Evolutionary conservation across 2,888 invertebrate genomes (phyloP).

Genomic region (Lamproptera curius): DNA sequence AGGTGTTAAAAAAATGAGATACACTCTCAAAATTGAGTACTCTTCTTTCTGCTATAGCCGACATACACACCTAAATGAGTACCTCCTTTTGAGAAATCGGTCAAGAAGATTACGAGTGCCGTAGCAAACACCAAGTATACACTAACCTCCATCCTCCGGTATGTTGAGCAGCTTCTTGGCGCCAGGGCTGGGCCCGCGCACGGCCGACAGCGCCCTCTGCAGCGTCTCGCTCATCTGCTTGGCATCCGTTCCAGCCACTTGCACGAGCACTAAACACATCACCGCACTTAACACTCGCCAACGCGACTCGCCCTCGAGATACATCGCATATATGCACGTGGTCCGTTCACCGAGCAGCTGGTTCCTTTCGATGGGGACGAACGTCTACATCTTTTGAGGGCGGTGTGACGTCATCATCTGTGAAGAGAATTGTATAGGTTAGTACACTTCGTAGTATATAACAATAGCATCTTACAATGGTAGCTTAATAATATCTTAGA

Average conservation of each 20-base stretch:
- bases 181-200: constrained; percentile 70
- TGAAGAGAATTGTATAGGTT: constrained; percentile 29
- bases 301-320: constrained; percentile 55
- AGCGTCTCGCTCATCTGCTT: constrained; percentile 75
- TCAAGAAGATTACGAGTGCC: no score
- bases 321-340: constrained; percentile 35
- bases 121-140: no score
- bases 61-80: no score
- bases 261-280: constrained; percentile 47
- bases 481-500: no score
- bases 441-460: no score
- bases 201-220: constrained; percentile 72
- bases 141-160: constrained; percentile 74
- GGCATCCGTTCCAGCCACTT: constrained; percentile 45
- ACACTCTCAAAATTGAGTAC: no score
- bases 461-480: no score
- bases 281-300: constrained; percentile 43
- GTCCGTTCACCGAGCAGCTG: constrained; percentile 18
- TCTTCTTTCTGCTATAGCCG: no score
- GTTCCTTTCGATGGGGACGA: background rate
- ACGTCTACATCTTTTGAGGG: constrained; percentile 35
- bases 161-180: constrained; percentile 75
- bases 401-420: constrained; percentile 37
- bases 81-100: no score
- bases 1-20: no score